phyloP scores from a whole-genome alignment of 2,888 invertebrate genomes.

The Macrosiphum euphorbiae region DNA sequence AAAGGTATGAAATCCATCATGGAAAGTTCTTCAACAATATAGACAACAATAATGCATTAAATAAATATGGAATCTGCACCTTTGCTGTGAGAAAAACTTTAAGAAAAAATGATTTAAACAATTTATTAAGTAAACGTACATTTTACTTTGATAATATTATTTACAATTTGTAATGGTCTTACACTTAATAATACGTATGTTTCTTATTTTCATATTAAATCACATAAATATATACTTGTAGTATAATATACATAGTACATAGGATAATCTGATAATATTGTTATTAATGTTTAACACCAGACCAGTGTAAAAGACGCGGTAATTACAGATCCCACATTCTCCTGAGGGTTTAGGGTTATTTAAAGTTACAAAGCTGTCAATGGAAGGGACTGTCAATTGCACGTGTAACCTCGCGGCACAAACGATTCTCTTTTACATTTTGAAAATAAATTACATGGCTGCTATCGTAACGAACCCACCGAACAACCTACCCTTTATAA shows the following conservation, averaged over 20 bases:
- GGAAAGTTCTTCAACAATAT: conserved; percentile 56
- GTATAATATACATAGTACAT: not conserved
- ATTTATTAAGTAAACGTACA: not conserved
- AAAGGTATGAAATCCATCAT: conserved; percentile 63
- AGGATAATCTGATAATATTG: not conserved
- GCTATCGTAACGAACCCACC: not conserved
- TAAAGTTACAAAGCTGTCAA: conserved; percentile 49
- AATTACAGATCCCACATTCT: conserved; percentile 38
- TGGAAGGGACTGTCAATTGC: conserved; percentile 58
- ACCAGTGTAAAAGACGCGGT: conserved; percentile 47
- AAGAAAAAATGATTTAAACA: not conserved
- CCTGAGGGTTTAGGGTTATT: conserved; percentile 21
- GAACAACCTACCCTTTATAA: conserved; percentile 4
- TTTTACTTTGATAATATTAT: not conserved
- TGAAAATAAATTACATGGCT: conserved; percentile 52
- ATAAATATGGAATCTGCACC: conserved; percentile 50
- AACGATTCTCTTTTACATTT: conserved; percentile 50
- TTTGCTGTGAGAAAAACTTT: conserved; percentile 60
- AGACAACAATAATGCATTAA: not conserved
- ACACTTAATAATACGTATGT: not conserved
- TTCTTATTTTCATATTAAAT: not conserved
- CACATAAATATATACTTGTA: not conserved
- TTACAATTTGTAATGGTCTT: not conserved
- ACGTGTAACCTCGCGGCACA: conserved; percentile 44
- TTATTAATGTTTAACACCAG: not conserved